Base-by-base conservation (phyloP, 2,888 invertebrate species). In the Rhingia campestris region DNA sequence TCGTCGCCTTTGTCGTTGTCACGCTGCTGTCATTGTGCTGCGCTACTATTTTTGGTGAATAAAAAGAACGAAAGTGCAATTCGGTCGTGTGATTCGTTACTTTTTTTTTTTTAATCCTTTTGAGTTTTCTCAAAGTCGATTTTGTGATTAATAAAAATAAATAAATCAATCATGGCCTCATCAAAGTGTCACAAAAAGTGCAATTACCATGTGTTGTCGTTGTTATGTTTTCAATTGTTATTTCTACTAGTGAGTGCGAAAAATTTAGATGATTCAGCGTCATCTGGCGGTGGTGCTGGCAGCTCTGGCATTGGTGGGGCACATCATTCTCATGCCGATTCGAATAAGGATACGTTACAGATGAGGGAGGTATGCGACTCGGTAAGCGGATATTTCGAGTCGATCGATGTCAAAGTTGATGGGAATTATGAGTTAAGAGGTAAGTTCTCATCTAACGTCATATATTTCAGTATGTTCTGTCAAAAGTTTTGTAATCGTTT, bases 361-460 rank as follows among this genome's bases (percentile, higher is more conserved):
- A 84, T 80, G 41, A 74, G 86, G 74, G 88, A 89, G 80, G 88
- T 89, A 77, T 90, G 90, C 86, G 88, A 89, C 32, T 86, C 88
- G 69, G 89, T 90, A 72, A 88, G 89, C 84, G 87, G 87, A 81
- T 90, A 90, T 88, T 91, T 90, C 73, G 89, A 90, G 86, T 88
- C 91, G 87, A 91, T 90, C 87, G 89, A 90, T 88, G 89, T 90
- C 81, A 87, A 89, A 86, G 87, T 88, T 87, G 89, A 88, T 86
- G 90, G 89, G 82, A 87, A 87, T 86, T 88, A 88, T 81, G 88
- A 89, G 87, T 88, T 89, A 87, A 91, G 89, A 91, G 90, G 90
- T 90, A 85, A 87, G 81, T 86, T 7, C 0, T n/a, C 14, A 7
- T 39, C 43, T 4, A 43, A 5, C 12, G n/a, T n/a, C 6, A 5